Conservation (phyloP, 1,140 invertebrate species). For the Eufriesea mexicana region DNA sequence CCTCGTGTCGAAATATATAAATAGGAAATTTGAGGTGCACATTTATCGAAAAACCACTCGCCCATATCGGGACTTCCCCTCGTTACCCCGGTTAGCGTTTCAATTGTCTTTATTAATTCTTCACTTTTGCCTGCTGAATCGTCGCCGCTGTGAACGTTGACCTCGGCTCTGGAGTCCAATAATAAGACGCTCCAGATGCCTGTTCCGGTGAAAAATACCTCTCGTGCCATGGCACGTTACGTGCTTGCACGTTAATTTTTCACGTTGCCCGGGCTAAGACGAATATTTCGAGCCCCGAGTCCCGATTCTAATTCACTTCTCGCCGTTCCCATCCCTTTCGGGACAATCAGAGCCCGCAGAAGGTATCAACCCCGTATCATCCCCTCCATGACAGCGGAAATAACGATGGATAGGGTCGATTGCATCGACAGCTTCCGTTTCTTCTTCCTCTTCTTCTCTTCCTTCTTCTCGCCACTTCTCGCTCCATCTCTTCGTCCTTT, state of each 20-base stretch:
- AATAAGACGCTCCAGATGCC: slow-evolving; percentile 18
- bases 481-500: too few relatives aligned
- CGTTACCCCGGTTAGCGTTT: too few relatives aligned
- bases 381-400: background rate
- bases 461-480: too few relatives aligned
- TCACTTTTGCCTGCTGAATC: background rate
- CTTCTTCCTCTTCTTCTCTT: background rate
- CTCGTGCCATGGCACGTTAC: too few relatives aligned
- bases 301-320: background rate
- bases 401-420: slow-evolving; percentile 10
- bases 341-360: background rate
- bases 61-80: too few relatives aligned
- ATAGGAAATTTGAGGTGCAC: too few relatives aligned
- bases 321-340: background rate
- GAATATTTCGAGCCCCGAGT: background rate
- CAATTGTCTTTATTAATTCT: background rate
- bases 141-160: background rate
- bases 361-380: background rate
- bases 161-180: slow-evolving; percentile 1
- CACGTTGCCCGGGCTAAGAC: background rate
- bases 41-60: too few relatives aligned
- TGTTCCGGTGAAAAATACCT: slow-evolving; percentile 5
- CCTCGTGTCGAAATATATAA: too few relatives aligned
- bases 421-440: background rate
- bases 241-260: too few relatives aligned